phyloP scores from a whole-genome alignment of 2,113 vertebrate genomes.

The Centrocercus urophasianus region DNA sequence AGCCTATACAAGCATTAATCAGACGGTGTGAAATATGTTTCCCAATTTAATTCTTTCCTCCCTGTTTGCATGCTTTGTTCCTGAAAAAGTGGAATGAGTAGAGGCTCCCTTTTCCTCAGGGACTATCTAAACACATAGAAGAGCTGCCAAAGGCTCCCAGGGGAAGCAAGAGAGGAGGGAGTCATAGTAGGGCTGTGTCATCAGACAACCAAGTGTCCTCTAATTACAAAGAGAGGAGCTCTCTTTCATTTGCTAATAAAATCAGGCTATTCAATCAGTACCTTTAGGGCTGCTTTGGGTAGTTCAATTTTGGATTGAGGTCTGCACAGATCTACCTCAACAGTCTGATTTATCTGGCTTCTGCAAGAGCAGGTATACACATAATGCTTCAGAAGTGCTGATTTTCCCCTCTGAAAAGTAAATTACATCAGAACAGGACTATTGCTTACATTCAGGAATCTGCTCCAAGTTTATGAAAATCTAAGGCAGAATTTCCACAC shows the following conservation, averaged over 20 bases:
- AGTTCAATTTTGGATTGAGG: background rate
- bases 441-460: background rate
- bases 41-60: background rate
- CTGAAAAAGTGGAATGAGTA: background rate
- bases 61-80: background rate
- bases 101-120: background rate
- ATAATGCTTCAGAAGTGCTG: background rate
- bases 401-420: background rate
- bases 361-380: background rate
- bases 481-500: background rate
- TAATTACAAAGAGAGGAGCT: background rate
- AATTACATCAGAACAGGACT: background rate
- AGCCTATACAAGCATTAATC: background rate
- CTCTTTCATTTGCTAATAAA: background rate
- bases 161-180: background rate
- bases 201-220: background rate
- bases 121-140: background rate
- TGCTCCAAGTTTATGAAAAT: background rate
- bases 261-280: background rate
- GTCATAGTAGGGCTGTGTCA: background rate
- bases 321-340: background rate
- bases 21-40: background rate
- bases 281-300: background rate
- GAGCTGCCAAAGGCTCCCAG: background rate
- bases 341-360: conserved; percentile 2